Evolutionary conservation across 2,113 vertebrate species (phyloP).

Genomic region (Lichenostomus cassidix): DNA sequence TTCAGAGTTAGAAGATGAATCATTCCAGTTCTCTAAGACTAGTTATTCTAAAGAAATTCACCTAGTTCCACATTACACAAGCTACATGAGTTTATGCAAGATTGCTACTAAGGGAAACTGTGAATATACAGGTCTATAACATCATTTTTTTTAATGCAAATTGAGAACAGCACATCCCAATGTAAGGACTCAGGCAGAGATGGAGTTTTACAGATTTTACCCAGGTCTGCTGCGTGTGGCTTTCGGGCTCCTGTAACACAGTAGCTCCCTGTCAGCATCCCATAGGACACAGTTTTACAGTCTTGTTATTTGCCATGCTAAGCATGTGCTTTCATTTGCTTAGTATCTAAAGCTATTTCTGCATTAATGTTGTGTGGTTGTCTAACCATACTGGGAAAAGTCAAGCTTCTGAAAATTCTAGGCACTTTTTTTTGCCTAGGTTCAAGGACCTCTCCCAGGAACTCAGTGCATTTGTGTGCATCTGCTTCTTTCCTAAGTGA

Average conservation of each 20-base stretch:
- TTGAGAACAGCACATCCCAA: not conserved
- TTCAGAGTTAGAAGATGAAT: not conserved
- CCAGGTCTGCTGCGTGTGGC: not conserved
- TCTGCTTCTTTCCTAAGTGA: not conserved
- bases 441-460: not conserved
- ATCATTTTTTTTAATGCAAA: not conserved
- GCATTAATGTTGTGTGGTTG: not conserved
- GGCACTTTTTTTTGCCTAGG: not conserved
- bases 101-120: not conserved
- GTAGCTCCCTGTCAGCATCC: not conserved
- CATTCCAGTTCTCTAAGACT: not conserved
- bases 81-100: not conserved
- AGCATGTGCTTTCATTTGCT: not conserved
- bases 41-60: not conserved
- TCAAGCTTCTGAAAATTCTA: not conserved
- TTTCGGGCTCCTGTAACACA: not conserved
- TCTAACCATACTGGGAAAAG: not conserved
- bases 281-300: not conserved
- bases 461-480: not conserved
- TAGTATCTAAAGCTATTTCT: not conserved
- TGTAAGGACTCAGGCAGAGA: not conserved
- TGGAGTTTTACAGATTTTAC: not conserved
- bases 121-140: not conserved
- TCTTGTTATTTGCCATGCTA: not conserved
- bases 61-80: rapidly evolving